Base-by-base conservation (phyloP, 2,113 vertebrate species). In the Sisor rabdophorus region DNA sequence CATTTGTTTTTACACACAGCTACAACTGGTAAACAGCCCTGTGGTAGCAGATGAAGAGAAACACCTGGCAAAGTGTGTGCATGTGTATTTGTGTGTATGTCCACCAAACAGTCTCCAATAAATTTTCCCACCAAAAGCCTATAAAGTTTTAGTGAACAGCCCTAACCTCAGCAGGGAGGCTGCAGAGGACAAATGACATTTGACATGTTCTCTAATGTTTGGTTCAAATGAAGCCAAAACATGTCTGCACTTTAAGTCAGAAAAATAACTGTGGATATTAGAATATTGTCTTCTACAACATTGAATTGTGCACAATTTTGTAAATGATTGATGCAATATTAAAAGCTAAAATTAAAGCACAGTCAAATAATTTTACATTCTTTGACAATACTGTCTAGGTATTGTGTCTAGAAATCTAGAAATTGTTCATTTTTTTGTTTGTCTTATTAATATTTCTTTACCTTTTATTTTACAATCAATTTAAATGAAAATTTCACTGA, bases 71-170 rank as follows among this genome's bases (percentile, higher is more conserved):
- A 16, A 56, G n/a, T 76, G 58, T 58, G 68, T 44, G 48, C 40
- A 55, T 36, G 60, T 74, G 16, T 61, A n/a, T 58, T 60, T 80
- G 58, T 78, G 72, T 80, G 59, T 68, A 58, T 78, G 75, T 79
- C 55, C 80, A 75, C 84, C 86, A 78, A 89, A 86, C 85, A 88
- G 84, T 28, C 83, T 88, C 86, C 85, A 87, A 88, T 91, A 92
- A 92, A 91, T 87, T 91, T 90, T 85, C 80, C 79, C 87, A 88
- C 87, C 86, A 84, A 86, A 89, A 85, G 85, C 86, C 86, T 77
- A 81, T 91, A 89, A 90, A 91, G 81, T 73, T 71, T 69, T 83
- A 82, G 78, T 73, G 82, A 78, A 77, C 80, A 82, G 84, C 89
- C 77, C 86, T 86, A 84, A 80, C 3, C 86, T 71, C 87, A 83